Evolutionary conservation across 2,797 vertebrate species (phyloP), one percentile per base, ranked within the genome.

Genomic region (Onychomys arenicola): DNA sequence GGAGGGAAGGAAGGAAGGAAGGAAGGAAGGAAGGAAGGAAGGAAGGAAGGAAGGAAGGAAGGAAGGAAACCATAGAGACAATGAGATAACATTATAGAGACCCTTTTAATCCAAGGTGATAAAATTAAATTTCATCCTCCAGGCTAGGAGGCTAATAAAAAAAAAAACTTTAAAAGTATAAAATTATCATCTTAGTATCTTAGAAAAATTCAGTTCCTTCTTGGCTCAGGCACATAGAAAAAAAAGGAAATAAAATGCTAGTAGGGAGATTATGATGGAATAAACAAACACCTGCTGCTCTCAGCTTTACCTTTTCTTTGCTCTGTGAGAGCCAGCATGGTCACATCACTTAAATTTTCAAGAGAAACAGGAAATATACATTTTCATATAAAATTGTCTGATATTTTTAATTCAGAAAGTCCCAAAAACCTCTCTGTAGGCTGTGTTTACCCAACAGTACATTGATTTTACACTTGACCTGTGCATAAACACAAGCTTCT

Each of bases 331-430:
- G 27, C 43, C 12, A 69, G 21, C 59, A 61, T 17, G 19, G 17
- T 77, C 13, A 7, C 37, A 46, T 25, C 1, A 0, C 71, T 77
- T 17, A 0, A 37, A n/a, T 67, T 91, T 84, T 85, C 59, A 75
- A 82, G 14, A 76, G 21, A 63, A 94, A 82, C 21, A 4, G 19
- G 32, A 73, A 93, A 90, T 43, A 65, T 11, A 8, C 19, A 78
- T 87, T 75, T 89, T 93, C 55, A 57, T 27, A 29, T 40, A 9
- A 93, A 92, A n/a, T 32, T 57, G 55, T 52, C 43, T 63, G 40
- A 63, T 63, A 90, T 59, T 88, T 95, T 95, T 10, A 43, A 25
- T 92, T 85, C 73, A 49, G 32, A 75, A 55, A 75, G 27, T 84
- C 57, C 37, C 7, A 89, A 63, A 63, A 40, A 76, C 43, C 7